phyloP scores from a whole-genome alignment of 2,113 vertebrate species.

The Bucco capensis region DNA sequence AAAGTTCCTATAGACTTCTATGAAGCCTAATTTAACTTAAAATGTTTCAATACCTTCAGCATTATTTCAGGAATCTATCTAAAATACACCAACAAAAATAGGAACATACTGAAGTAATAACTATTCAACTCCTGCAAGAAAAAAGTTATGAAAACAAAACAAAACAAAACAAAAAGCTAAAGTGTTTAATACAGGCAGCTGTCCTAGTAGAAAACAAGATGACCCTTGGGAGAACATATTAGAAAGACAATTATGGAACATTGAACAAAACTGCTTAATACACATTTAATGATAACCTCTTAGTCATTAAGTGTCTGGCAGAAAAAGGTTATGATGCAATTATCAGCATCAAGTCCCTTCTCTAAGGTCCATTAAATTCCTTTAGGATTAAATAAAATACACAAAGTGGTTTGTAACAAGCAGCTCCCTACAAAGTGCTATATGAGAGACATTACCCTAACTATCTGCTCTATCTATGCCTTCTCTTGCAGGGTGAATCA shows the following conservation, averaged over 20 bases:
- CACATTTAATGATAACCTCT: conserved; percentile 38
- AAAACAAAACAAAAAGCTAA: neutral
- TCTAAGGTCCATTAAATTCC: conserved; percentile 55
- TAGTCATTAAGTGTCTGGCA: conserved; percentile 3
- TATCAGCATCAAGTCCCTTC: conserved; percentile 40
- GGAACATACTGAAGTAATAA: neutral
- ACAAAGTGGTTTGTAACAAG: conserved; percentile 43
- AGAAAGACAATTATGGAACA: neutral
- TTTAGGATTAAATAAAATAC: conserved; percentile 55
- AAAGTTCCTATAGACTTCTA: neutral
- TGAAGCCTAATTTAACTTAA: neutral
- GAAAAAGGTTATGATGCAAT: conserved; percentile 34
- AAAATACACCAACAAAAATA: neutral
- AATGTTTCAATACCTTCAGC: neutral
- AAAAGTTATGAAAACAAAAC: neutral
- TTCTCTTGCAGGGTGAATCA: neutral
- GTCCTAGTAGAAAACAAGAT: neutral
- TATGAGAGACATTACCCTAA: conserved; percentile 1
- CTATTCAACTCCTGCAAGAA: neutral
- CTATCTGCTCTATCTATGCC: neutral
- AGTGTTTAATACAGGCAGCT: neutral
- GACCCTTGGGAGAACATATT: neutral
- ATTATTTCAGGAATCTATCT: neutral
- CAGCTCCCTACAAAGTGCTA: neutral
- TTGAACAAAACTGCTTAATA: neutral